A percentile compares a stretch with the other conserved stretches of the same genome.
phyloP scores from a whole-genome alignment of 2,797 vertebrate species.

The Oreonectes daqikongensis region DNA sequence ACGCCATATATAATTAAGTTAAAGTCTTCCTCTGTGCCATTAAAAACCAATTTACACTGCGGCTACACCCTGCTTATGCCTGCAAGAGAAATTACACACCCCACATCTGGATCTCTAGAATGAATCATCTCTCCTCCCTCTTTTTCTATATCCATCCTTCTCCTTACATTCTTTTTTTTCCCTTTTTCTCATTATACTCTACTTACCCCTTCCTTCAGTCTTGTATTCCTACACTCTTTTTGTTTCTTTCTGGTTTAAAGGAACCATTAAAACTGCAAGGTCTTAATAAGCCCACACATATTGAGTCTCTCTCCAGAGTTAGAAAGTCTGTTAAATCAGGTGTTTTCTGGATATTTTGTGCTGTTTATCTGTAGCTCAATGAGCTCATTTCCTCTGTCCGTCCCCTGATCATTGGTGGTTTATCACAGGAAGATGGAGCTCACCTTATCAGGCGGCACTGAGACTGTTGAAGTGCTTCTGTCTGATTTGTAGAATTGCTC shows the following conservation, averaged over 20 bases:
- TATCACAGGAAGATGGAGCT: constrained; percentile 43
- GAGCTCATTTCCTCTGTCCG: constrained; percentile 50
- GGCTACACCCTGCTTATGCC: constrained; percentile 30
- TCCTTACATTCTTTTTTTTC: constrained; percentile 6
- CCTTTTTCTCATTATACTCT: constrained; percentile 3
- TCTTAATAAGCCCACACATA: constrained; percentile 16
- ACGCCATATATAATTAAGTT: constrained; percentile 54
- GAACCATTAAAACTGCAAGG: constrained; percentile 19
- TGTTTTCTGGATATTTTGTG: constrained; percentile 45
- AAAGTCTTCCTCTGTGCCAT: constrained; percentile 50
- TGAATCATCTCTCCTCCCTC: constrained; percentile 43
- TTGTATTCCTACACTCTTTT: not conserved
- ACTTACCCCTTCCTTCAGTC: not conserved
- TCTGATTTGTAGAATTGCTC: constrained; percentile 43
- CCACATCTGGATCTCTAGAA: constrained; percentile 41
- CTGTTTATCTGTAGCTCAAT: constrained; percentile 5
- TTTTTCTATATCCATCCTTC: constrained; percentile 9
- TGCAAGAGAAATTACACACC: constrained; percentile 29
- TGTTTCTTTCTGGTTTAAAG: constrained; percentile 17
- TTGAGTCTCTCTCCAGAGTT: constrained; percentile 10
- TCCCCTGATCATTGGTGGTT: constrained; percentile 46
- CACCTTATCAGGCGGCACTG: constrained; percentile 31
- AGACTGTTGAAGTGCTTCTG: constrained; percentile 26
- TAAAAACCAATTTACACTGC: constrained; percentile 57
- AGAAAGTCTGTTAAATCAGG: constrained; percentile 25